Percentiles rank a stretch among this genome's conserved stretches.
Conservation (phyloP, 2,797 vertebrate species). For the Malurus splendens region DNA sequence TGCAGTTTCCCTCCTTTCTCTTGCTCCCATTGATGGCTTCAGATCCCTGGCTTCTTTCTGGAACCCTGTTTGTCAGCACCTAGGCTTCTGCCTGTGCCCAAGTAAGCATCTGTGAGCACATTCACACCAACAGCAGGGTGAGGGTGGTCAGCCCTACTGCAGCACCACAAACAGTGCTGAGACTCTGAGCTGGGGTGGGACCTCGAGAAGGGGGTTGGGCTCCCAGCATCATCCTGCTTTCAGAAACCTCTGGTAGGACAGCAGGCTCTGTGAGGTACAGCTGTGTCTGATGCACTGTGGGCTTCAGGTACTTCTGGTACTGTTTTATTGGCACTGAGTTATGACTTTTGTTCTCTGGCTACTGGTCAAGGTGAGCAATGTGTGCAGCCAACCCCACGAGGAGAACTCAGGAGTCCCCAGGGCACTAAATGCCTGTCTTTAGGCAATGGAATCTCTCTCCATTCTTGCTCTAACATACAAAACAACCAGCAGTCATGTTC, state of each 20-base stretch:
- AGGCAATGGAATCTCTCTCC: background rate
- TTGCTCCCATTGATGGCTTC: background rate
- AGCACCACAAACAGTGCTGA: accelerated
- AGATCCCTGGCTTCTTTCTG: background rate
- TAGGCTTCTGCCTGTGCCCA: background rate
- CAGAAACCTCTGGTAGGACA: background rate
- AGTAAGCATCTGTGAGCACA: accelerated
- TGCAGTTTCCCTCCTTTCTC: background rate
- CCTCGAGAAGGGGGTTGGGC: accelerated
- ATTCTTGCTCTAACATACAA: background rate
- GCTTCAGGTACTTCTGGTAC: background rate
- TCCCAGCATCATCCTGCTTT: background rate
- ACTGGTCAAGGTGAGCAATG: background rate
- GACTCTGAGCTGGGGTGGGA: background rate
- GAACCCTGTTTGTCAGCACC: background rate
- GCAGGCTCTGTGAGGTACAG: accelerated
- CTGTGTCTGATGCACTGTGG: background rate
- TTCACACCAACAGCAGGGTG: background rate
- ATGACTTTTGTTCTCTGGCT: background rate
- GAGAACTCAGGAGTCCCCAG: background rate
- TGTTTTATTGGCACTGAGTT: background rate
- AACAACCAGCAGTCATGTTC: background rate
- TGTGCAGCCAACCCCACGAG: background rate
- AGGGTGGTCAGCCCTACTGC: accelerated
- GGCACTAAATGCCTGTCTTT: background rate